Percentiles rank a stretch among this genome's conserved stretches.
These are phyloP conservation scores for Drosophila bocki DNA, from an alignment of 1,140 invertebrate species.

Conservation along the genomic window DNA sequence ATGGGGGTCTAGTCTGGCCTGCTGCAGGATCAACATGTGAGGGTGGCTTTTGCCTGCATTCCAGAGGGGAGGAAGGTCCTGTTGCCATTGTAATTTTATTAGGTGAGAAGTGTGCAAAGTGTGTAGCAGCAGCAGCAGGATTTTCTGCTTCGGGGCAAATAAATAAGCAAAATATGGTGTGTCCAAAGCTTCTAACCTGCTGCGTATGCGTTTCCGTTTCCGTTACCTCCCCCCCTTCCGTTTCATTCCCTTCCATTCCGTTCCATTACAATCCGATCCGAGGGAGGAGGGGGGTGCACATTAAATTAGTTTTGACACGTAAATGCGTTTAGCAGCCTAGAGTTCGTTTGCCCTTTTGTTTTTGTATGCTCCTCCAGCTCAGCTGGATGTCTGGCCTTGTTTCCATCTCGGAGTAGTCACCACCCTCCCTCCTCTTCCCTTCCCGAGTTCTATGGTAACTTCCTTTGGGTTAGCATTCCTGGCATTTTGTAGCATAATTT, in stretches of 20 bases:
- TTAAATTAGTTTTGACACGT: constrained; percentile 83
- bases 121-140: not conserved
- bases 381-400: constrained; percentile 23
- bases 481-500: constrained; percentile 79
- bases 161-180: constrained; percentile 71
- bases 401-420: constrained; percentile 5
- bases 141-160: constrained; percentile 30
- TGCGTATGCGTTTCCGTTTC: constrained; percentile 62
- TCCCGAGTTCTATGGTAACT: not conserved
- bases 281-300: constrained; percentile 18
- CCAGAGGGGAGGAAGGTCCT: not conserved
- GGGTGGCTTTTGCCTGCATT: constrained; percentile 32
- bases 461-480: constrained; percentile 42
- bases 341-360: constrained; percentile 21
- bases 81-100: constrained; percentile 78
- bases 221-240: not conserved
- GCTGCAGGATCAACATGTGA: constrained; percentile 41
- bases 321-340: constrained; percentile 72
- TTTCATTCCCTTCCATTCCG: constrained; percentile 20
- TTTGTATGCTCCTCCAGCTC: not conserved
- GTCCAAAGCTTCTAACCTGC: constrained; percentile 34
- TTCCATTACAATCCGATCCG: constrained; percentile 28
- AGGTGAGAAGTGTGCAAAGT: constrained; percentile 67
- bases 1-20: not conserved
- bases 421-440: too few species aligned